Evolutionary conservation across 2,888 invertebrate genomes (phyloP).

Genomic region (Gastracanthus pulcherrimus): DNA sequence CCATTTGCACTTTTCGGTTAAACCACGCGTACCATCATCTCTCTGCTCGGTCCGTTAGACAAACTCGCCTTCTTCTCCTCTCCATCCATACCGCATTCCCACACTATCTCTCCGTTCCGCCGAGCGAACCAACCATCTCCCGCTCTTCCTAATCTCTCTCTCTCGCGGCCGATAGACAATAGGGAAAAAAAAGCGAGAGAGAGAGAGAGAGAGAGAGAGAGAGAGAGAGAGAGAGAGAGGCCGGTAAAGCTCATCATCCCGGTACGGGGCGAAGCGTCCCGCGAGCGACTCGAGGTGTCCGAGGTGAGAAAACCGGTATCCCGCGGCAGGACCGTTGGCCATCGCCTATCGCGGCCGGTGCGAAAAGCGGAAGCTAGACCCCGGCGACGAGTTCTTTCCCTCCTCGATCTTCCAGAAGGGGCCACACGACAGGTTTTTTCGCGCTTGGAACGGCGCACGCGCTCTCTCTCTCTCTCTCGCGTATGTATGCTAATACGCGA

Average conservation of each 20-base stretch:
- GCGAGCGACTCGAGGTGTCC: slow-evolving; percentile 63
- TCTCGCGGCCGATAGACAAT: not conserved
- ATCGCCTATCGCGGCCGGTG: slow-evolving; percentile 39
- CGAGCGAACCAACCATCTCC: too few relatives aligned
- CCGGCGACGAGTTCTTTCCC: slow-evolving; percentile 37
- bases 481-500: not conserved
- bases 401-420: not conserved
- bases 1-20: slow-evolving; percentile 52
- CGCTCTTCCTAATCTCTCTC: not conserved
- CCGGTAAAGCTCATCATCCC: slow-evolving; percentile 21
- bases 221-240: too few relatives aligned
- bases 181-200: not conserved
- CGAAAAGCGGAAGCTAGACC: slow-evolving; percentile 46
- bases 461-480: not conserved
- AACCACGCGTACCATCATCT: not conserved
- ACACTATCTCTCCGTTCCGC: not conserved
- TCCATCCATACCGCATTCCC: slow-evolving; percentile 19
- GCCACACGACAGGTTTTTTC: not conserved
- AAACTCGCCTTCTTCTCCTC: not conserved
- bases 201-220: too few relatives aligned
- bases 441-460: too few relatives aligned
- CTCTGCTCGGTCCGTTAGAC: slow-evolving; percentile 10
- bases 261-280: slow-evolving; percentile 72
- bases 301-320: slow-evolving; percentile 74
- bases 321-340: slow-evolving; percentile 74